These are phyloP conservation scores for Epinotia nisella DNA, from an alignment of 2,888 invertebrate genomes.

Conservation along the genomic window DNA sequence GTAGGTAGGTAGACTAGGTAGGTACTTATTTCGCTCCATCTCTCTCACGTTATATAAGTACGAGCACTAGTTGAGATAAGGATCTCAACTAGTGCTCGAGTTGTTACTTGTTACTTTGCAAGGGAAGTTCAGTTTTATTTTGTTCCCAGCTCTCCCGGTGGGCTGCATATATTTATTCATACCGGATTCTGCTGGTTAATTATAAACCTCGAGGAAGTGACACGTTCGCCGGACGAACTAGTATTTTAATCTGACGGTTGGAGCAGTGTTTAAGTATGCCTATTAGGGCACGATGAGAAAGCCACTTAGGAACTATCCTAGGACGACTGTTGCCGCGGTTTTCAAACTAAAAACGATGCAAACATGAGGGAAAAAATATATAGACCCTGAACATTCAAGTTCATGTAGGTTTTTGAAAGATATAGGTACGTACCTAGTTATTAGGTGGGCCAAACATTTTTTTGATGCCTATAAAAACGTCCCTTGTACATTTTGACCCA, in stretches of 20 bases:
- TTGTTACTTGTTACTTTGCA: conserved; percentile 7
- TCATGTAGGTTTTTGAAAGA: too few relatives aligned
- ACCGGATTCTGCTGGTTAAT: conserved; percentile 38
- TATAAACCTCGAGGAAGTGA: conserved; percentile 43
- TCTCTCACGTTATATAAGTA: background rate
- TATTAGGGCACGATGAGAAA: conserved; percentile 14
- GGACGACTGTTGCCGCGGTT: background rate
- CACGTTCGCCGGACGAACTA: conserved; percentile 30
- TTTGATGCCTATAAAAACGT: too few relatives aligned
- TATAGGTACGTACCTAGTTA: too few relatives aligned
- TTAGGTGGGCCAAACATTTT: too few relatives aligned
- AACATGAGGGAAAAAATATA: too few relatives aligned
- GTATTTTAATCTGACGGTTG: conserved; percentile 30
- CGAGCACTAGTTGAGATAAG: too few relatives aligned
- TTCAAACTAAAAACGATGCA: background rate
- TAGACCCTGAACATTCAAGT: too few relatives aligned
- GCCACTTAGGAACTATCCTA: background rate
- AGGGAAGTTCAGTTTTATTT: conserved; percentile 20
- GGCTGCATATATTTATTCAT: conserved; percentile 31
- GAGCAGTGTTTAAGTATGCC: conserved; percentile 18
- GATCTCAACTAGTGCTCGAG: background rate
- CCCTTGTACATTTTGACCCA: too few relatives aligned
- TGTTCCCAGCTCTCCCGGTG: conserved; percentile 33
- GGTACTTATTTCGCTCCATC: background rate
- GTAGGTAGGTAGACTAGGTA: too few relatives aligned